Evolutionary conservation across 2,113 vertebrate species (phyloP).

Genomic region (Gopherus flavomarginatus): DNA sequence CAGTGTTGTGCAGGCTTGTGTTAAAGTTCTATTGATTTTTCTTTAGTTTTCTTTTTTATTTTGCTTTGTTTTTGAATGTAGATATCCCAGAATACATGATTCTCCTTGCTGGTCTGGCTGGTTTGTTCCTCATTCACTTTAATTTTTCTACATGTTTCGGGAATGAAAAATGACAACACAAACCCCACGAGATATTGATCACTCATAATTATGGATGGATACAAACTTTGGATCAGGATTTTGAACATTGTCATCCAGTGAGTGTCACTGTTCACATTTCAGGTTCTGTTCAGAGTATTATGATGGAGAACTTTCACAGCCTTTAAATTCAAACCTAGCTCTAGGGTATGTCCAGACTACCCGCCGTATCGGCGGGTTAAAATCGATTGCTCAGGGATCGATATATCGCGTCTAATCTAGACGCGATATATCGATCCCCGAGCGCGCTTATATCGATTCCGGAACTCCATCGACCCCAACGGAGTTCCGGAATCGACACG

Average conservation of each 20-base stretch:
- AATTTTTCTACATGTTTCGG: neutral
- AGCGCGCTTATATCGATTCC: no score
- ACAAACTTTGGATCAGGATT: neutral
- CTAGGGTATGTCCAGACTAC: no score
- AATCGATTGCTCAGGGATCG: no score
- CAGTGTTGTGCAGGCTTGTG: neutral
- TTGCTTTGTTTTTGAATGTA: neutral
- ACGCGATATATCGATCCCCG: no score
- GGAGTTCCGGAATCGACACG: no score
- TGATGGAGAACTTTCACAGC: neutral
- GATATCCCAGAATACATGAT: neutral
- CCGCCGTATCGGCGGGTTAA: no score
- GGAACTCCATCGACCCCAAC: no score
- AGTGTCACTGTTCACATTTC: neutral
- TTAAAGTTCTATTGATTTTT: neutral
- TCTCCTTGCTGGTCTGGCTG: neutral
- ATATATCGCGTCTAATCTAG: no score
- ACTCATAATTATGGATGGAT: neutral
- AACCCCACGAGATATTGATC: neutral
- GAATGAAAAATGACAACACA: neutral
- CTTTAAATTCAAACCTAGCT: neutral
- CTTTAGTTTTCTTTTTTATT: neutral
- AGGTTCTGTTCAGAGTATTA: neutral
- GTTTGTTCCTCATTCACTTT: neutral
- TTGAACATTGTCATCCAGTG: neutral